These are phyloP conservation scores for Liolophura sinensis DNA, from an alignment of 1,140 invertebrate genomes.

Conservation along the genomic window DNA sequence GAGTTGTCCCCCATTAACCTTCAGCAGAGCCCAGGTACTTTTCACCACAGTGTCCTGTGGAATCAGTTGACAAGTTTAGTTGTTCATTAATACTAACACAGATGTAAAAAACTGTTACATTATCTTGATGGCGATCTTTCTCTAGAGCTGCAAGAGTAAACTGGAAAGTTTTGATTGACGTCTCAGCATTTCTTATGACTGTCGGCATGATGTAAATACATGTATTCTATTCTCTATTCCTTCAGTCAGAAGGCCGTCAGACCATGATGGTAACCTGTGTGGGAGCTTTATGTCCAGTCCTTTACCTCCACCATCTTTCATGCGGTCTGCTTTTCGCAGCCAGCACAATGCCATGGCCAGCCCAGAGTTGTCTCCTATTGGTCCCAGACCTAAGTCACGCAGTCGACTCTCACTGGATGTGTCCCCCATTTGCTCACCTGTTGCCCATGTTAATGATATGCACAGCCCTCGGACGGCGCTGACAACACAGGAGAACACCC, in stretches of 20 bases:
- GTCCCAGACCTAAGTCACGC: conserved; percentile 12
- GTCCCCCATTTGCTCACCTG: conserved; percentile 9
- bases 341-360: conserved; percentile 17
- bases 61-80: no score
- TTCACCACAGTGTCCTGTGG: no score
- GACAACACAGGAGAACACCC: no score
- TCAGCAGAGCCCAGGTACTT: not conserved
- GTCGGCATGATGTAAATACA: no score
- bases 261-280: no score
- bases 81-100: no score
- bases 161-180: not conserved
- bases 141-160: conserved; percentile 10
- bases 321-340: conserved; percentile 15
- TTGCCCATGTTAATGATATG: not conserved
- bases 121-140: conserved; percentile 6
- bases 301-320: conserved; percentile 17
- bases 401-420: conserved; percentile 12
- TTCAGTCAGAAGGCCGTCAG: no score
- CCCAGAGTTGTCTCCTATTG: conserved; percentile 43
- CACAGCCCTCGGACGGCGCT: not conserved
- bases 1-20: conserved; percentile 14
- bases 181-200: no score
- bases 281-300: not conserved
- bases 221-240: no score
- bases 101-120: no score